Base-by-base conservation (phyloP, 1,140 invertebrate species). In the Cydia splendana region DNA sequence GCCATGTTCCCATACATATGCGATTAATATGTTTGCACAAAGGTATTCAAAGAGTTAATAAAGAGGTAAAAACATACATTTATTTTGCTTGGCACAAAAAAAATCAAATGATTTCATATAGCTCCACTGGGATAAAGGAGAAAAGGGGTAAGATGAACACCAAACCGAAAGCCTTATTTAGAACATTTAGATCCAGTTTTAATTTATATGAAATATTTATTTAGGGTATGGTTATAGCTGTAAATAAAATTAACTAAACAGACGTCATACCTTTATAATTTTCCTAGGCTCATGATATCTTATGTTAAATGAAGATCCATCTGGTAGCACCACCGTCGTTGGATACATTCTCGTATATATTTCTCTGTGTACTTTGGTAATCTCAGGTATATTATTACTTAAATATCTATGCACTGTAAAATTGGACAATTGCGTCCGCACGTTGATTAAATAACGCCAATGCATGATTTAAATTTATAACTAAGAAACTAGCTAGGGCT, bases 241-340 rank as follows among this genome's bases (percentile, higher is more conserved):
- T 82, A 65, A 75, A 75, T 74, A 51, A 62, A 65, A 75, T 30
- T 13, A 48, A 15, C 13, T 51, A n/a, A 51, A 82, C 53, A 75
- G 76, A 74, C 10, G 71, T 51, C 76, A 51, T 24, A 97, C 97
- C 94, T 95, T 96, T 30, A 99, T 97, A 78, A 98, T 97, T 93
- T 95, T 95, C 77, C 97, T 93, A 7, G 98, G 98, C 91, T 98
- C 97, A 78, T 95, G 94, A 88, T 98, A 98, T 81, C 96, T 93
- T 34, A 98, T 96, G 51, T 94, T 96, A 77, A 97, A 95, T 67
- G 96, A 97, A 69, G 97, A 97, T 71, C 98, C 98, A 95, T 99
- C 96, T 2, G 97, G 93, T 38, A 95, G 92, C 28, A 98, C 96
- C 0, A 99, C 84, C 65, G 95, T 87, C 0, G 96, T 96, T 28